A percentile compares a stretch with the other conserved stretches of the same genome.
phyloP scores from a whole-genome alignment of 2,113 vertebrate genomes.

The Hassar affinis region DNA sequence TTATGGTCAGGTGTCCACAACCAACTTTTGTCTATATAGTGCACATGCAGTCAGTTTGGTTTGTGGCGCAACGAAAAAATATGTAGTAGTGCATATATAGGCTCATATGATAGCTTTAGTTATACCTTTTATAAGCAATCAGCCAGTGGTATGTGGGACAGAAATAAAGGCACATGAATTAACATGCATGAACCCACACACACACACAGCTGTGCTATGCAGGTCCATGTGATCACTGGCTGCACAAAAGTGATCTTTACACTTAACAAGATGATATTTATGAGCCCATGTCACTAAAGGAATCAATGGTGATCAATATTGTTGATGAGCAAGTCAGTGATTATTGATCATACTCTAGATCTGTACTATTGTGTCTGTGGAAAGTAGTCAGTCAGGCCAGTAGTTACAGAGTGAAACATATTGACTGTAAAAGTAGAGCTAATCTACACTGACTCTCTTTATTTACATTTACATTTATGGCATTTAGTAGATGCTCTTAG shows the following conservation, averaged over 20 bases:
- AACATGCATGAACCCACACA: not conserved
- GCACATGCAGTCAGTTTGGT: not conserved
- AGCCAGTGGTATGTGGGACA: not conserved
- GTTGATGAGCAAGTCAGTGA: conserved; percentile 15
- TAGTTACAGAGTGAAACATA: not conserved
- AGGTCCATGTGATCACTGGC: conserved; percentile 4
- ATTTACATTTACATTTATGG: no score
- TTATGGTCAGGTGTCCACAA: not conserved
- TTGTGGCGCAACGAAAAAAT: not conserved
- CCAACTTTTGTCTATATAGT: not conserved
- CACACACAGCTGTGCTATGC: conserved; percentile 8
- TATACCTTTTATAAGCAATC: not conserved
- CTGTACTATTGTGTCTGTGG: not conserved
- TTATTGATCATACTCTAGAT: conserved; percentile 25
- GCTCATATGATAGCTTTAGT: not conserved
- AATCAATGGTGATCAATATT: conserved; percentile 41
- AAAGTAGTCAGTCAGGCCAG: no score
- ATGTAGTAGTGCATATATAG: not conserved
- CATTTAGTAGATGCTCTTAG: no score
- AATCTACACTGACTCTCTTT: not conserved
- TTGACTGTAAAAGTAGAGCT: not conserved
- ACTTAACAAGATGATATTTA: conserved; percentile 9
- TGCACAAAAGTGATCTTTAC: conserved; percentile 12
- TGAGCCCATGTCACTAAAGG: conserved; percentile 30
- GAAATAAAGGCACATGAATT: not conserved